These are phyloP conservation scores for Siniperca knerii DNA, from an alignment of 2,113 vertebrate species.

Conservation along the genomic window DNA sequence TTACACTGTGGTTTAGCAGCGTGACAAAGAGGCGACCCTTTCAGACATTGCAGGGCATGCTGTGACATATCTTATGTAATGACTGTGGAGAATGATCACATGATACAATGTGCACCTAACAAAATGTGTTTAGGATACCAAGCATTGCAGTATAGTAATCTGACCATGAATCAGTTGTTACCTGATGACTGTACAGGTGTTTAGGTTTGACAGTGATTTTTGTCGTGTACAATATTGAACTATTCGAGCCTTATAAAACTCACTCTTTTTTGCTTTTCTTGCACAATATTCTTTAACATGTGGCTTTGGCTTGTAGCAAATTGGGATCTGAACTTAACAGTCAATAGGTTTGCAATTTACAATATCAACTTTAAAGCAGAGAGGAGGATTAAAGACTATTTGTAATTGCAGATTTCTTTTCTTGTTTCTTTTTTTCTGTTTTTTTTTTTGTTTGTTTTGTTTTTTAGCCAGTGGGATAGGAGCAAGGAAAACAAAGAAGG, in stretches of 20 bases:
- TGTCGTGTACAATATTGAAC: too few species aligned
- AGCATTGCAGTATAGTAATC: neutral
- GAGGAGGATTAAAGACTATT: neutral
- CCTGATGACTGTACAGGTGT: neutral
- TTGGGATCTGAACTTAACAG: neutral
- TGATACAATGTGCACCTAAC: neutral
- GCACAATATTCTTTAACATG: neutral
- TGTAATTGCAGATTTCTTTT: neutral
- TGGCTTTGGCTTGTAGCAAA: neutral
- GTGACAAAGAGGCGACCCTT: constrained; percentile 48
- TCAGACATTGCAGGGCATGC: constrained; percentile 20
- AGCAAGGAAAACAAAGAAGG: neutral
- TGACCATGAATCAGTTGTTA: constrained; percentile 4
- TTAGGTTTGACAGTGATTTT: neutral
- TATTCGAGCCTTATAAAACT: neutral
- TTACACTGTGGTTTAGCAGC: constrained; percentile 50
- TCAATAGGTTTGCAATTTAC: neutral
- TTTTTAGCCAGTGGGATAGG: neutral
- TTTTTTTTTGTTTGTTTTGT: neutral
- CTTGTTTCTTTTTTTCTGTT: neutral
- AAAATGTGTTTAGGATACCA: neutral
- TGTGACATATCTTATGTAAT: constrained; percentile 62
- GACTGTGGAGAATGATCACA: constrained; percentile 15
- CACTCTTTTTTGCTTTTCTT: neutral
- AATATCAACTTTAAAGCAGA: neutral